These are phyloP conservation scores for Ateles fusciceps DNA, from an alignment of 2,797 vertebrate species.

Conservation along the genomic window DNA sequence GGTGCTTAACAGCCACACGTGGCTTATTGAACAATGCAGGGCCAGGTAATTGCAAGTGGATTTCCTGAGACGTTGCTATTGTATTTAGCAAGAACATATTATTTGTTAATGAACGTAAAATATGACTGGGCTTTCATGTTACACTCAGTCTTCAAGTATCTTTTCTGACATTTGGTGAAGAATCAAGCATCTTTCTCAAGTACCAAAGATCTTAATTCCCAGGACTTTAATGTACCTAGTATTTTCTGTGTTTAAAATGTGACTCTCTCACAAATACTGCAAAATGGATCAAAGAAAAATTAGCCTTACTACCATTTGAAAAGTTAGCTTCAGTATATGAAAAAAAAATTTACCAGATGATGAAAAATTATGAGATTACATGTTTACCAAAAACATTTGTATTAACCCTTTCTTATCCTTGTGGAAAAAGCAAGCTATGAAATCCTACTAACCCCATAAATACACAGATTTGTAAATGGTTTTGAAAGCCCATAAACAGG, in stretches of 20 bases:
- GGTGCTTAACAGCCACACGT: not conserved
- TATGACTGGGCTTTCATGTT: not conserved
- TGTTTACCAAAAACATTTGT: not conserved
- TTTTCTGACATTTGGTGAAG: not conserved
- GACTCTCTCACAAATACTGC: not conserved
- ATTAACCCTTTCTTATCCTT: not conserved
- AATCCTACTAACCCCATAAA: not conserved
- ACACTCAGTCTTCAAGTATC: not conserved
- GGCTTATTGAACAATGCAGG: not conserved
- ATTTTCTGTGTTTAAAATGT: constrained; percentile 1
- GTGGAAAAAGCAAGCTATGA: not conserved
- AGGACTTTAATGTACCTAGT: not conserved
- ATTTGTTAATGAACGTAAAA: not conserved
- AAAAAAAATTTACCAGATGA: not conserved
- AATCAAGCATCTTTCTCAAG: not conserved
- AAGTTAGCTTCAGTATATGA: not conserved
- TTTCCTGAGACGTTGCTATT: not conserved
- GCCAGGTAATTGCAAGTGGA: not conserved
- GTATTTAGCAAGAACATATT: not conserved
- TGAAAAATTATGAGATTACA: not conserved
- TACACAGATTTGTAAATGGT: not conserved
- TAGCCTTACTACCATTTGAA: not conserved
- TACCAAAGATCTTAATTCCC: not conserved
- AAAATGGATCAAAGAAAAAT: not conserved
- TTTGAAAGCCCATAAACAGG: not conserved